Conservation (phyloP, 2,797 vertebrate species). For the Hypotaenidia philippensis region DNA sequence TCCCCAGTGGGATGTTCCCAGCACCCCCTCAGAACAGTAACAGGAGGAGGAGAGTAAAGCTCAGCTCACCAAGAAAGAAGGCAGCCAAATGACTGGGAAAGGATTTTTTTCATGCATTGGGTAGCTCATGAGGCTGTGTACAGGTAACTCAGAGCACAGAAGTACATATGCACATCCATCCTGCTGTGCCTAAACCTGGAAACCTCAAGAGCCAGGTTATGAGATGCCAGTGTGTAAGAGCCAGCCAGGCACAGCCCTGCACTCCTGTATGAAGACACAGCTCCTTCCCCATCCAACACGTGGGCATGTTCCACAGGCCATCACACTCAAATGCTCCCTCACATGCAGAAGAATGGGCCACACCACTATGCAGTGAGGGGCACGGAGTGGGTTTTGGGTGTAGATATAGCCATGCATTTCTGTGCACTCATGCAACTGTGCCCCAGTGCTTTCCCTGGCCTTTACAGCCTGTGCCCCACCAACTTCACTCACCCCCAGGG, state of each 20-base stretch:
- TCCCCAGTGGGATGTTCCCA: not conserved
- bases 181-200: not conserved
- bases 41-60: not conserved
- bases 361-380: not conserved
- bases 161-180: not conserved
- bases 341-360: not conserved
- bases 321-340: not conserved
- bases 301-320: fast-evolving
- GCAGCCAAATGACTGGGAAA: not conserved
- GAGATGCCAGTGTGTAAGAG: not conserved
- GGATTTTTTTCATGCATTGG: not conserved
- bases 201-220: not conserved
- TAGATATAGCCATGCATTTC: fast-evolving
- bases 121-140: not conserved
- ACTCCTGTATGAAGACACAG: fast-evolving
- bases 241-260: not conserved
- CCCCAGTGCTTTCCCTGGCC: not conserved
- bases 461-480: not conserved
- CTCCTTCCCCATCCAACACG: not conserved
- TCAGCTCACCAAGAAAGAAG: not conserved
- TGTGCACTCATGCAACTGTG: not conserved
- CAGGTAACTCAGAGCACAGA: not conserved
- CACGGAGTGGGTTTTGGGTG: not conserved
- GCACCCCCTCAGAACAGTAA: not conserved
- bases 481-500: not conserved